Evolutionary conservation across 2,113 vertebrate species (phyloP).

Genomic region (Phylloscopus trochilus): DNA sequence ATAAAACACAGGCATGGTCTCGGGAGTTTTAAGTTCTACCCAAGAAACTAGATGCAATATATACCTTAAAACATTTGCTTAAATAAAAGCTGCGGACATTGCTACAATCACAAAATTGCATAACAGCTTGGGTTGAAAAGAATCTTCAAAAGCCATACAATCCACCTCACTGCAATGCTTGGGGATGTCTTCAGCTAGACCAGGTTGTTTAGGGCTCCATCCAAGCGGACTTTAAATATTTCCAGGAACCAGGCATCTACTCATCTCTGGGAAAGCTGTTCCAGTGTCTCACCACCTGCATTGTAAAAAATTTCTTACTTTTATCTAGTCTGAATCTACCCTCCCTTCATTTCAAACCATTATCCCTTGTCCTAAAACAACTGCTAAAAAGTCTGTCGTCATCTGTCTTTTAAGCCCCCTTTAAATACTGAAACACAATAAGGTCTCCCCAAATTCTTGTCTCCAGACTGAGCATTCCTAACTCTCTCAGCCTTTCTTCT

Average conservation of each 20-base stretch:
- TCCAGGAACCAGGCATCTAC: too few species aligned
- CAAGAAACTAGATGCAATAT: background rate
- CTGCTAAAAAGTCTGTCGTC: accelerated
- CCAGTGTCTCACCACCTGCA: background rate
- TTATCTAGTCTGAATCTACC: background rate
- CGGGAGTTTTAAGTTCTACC: background rate
- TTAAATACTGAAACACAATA: background rate
- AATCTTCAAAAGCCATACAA: background rate
- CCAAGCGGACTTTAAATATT: background rate
- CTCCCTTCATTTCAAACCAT: background rate
- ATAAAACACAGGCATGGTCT: background rate
- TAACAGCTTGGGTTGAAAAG: background rate
- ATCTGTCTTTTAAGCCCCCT: background rate
- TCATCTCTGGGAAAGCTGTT: background rate
- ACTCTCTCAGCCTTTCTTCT: background rate
- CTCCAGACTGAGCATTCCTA: background rate
- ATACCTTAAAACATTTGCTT: background rate
- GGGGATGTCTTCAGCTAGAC: background rate
- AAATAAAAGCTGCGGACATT: background rate
- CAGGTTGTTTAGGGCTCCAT: background rate
- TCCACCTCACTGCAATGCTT: background rate
- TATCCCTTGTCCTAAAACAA: background rate
- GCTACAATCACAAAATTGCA: background rate
- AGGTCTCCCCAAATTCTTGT: accelerated
- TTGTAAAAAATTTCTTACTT: background rate